Evolutionary conservation across 2,797 vertebrate genomes (phyloP), one percentile per base, ranked within the genome.

Genomic region (Gorsachius magnificus): DNA sequence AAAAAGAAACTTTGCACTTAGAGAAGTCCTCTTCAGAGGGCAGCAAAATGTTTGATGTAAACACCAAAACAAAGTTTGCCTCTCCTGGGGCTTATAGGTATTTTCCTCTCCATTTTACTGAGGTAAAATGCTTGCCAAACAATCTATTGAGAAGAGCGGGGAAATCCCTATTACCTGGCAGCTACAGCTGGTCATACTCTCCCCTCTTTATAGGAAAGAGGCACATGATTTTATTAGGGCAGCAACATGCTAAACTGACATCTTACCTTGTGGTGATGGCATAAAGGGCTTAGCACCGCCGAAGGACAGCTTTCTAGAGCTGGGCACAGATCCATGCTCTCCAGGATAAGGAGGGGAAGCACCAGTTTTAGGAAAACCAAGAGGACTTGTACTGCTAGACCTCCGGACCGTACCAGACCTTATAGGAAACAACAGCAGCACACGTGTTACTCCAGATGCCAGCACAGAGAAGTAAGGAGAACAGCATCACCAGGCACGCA

Each of bases 261-360:
- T 35, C 91, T 89, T 97, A 99, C 99, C 99, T 98, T 97, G 98
- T 2, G 98, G 99, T 60, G 98, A 99, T 4, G 97, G 98, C 21
- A 96, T 98, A 29, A 98, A 98, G 0, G 98, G 99, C 96, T 97
- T 98, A 72, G 98, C 98, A 54, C 99, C 99, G 4, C 98, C 98
- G 45, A 97, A 95, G 61, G 97, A 98, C 63, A 98, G 96, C 75
- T 98, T 98, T 75, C 98, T 98, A 68, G 98, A 94, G 71, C 97
- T 91, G 57, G 97, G 89, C 38, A 89, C 14, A 1, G 97, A 87
- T 61, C 97, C 97, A 13, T 97, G 97, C 94, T 98, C 98, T 38
- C 97, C 94, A 50, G 97, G 89, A 50, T 98, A 98, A 0, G 99
- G 98, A 24, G 99, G 98, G 1, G 99, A 99, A 5, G 98, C 98